phyloP scores from a whole-genome alignment of 2,797 vertebrate genomes.

The Sebastes goodei region DNA sequence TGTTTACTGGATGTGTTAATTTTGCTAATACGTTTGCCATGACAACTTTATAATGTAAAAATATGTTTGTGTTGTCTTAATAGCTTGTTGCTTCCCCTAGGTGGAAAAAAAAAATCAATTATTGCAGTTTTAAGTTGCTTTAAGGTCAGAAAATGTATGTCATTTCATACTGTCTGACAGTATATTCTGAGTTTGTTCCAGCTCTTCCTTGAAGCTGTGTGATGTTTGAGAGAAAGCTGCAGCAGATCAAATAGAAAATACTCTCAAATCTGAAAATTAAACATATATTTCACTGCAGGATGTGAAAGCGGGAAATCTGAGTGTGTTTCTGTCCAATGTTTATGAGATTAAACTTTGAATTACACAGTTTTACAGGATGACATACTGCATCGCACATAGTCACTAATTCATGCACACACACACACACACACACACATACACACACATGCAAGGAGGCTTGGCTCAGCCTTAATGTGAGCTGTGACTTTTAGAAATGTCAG shows the following conservation, averaged over 20 bases:
- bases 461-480: slow-evolving; percentile 44
- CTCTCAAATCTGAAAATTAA: slow-evolving; percentile 16
- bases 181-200: neutral
- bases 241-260: slow-evolving; percentile 1
- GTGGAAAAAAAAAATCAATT: neutral
- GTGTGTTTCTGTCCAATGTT: neutral
- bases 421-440: neutral
- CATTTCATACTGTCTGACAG: neutral
- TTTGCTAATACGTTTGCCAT: neutral
- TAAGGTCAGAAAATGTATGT: neutral
- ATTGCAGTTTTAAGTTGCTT: neutral
- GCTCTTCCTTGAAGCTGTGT: neutral
- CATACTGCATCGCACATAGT: neutral
- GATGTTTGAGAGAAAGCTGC: neutral
- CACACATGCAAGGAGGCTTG: neutral
- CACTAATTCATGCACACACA: neutral
- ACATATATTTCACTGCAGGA: neutral
- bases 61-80: neutral
- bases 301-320: neutral
- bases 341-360: neutral
- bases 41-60: neutral
- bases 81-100: neutral
- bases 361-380: neutral
- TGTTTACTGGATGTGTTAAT: neutral
- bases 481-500: slow-evolving; percentile 77